These are phyloP conservation scores for Daktulosphaira vitifoliae DNA, from an alignment of 1,140 invertebrate species.

Conservation along the genomic window DNA sequence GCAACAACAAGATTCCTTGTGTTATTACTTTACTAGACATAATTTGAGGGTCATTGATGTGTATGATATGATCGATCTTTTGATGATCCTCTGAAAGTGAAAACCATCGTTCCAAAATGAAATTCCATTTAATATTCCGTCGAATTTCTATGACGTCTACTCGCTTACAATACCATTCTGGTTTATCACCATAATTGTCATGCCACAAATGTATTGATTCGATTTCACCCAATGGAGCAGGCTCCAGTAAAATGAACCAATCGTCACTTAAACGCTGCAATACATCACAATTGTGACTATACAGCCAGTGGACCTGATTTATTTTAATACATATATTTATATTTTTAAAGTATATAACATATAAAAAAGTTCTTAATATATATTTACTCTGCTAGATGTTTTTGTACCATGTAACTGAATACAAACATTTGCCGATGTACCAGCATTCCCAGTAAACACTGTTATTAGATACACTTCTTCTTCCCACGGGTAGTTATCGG, in stretches of 20 bases:
- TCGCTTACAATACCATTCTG: constrained; percentile 34
- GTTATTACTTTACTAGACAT: background rate
- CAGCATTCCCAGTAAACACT: background rate
- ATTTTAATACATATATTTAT: too few species aligned
- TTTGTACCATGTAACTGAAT: background rate
- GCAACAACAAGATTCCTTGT: background rate
- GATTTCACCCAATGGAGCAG: constrained; percentile 25
- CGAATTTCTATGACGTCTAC: background rate
- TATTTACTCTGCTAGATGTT: background rate
- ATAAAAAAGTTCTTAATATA: too few species aligned
- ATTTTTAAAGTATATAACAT: too few species aligned
- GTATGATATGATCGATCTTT: background rate
- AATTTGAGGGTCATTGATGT: background rate
- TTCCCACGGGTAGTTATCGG: constrained; percentile 3
- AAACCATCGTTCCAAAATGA: constrained; percentile 6
- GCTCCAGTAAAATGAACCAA: constrained; percentile 35
- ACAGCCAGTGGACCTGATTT: constrained; percentile 32
- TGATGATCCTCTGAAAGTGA: background rate
- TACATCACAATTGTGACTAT: constrained; percentile 1
- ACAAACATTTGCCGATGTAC: constrained; percentile 6
- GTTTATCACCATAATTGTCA: constrained; percentile 32
- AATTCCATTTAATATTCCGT: background rate
- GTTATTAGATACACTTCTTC: constrained; percentile 7
- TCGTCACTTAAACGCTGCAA: constrained; percentile 34
- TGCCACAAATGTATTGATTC: constrained; percentile 34